Evolutionary conservation across 2,797 vertebrate genomes (phyloP).

Genomic region (Pangasius krempfi): DNA sequence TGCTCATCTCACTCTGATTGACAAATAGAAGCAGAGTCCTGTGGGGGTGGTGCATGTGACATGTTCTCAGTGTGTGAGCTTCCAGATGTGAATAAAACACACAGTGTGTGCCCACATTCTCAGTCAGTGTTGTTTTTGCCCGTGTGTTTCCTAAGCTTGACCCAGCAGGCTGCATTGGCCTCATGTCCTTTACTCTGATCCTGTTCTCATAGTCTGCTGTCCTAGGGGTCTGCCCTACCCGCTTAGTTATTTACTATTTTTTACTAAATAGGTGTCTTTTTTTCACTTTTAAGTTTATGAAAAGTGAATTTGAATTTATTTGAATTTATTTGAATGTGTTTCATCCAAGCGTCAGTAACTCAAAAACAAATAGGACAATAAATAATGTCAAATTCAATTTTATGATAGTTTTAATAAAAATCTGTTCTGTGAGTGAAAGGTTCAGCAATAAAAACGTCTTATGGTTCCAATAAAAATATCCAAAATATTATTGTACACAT

Average conservation of each 20-base stretch:
- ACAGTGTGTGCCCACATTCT: slow-evolving; percentile 57
- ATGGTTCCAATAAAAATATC: neutral
- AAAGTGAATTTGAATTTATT: too few relatives aligned
- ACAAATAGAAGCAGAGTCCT: slow-evolving; percentile 65
- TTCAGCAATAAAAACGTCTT: neutral
- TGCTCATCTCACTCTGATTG: slow-evolving; percentile 67
- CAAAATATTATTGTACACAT: neutral
- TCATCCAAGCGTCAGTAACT: neutral
- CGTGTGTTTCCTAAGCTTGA: slow-evolving; percentile 42
- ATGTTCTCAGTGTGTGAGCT: slow-evolving; percentile 41
- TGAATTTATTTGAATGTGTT: neutral
- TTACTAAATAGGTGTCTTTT: too few relatives aligned
- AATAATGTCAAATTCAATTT: neutral
- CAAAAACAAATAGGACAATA: neutral
- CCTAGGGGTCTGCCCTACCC: neutral
- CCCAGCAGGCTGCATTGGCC: slow-evolving; percentile 25
- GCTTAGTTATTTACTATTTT: neutral
- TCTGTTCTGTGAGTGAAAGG: neutral
- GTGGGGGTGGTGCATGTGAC: slow-evolving; percentile 65
- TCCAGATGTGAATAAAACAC: slow-evolving; percentile 68
- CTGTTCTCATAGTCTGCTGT: slow-evolving; percentile 6
- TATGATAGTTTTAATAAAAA: neutral
- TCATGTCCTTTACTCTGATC: slow-evolving; percentile 26
- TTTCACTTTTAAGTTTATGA: too few relatives aligned
- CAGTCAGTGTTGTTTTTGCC: slow-evolving; percentile 68